Evolutionary conservation across 2,113 vertebrate species (phyloP), one percentile per base, ranked within the genome.

Genomic region (Anoplopoma fimbria): DNA sequence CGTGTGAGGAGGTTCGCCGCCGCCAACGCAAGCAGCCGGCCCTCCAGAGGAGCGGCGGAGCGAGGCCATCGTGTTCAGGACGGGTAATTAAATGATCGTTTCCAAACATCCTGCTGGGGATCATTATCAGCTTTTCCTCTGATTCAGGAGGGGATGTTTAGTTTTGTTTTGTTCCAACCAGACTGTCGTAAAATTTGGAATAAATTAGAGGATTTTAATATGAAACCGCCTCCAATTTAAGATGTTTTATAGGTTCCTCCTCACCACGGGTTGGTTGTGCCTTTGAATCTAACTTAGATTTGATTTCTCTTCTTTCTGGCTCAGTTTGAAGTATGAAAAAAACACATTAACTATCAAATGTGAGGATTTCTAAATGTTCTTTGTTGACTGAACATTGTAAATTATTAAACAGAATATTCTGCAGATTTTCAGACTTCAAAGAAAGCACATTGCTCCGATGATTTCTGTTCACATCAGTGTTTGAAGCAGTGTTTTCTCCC

Each of bases 91-190:
- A 77, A 68, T 68, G 70, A 88, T 85, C 12, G 27, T 67, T 85
- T 79, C 75, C 63, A 82, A 85, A 88, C 71, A 64, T 83, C 79
- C 69, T 61, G 69, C 65, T 49, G 70, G 1, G 19, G 75, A 77
- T 82, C 27, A 2, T 68, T 74, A 57, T 81, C 79, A 63, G 79
- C 69, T 31, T 29, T 29, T 53, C 53, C 75, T 77, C 55, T 67
- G 49, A 60, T 57, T 69, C 69, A 78, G 49, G 40, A 70, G 25
- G 25, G 45, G 12, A 21, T 10, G 13, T 3, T 19, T 13, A 13
- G 15, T 9, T 57, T 27, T 57, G 25, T 23, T 55, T 55, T n/a
- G 3, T 6, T 53, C 49, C 17, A 53, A 53, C 49, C 49, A 53
- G 49, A 53, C 23, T 13, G 38, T 75, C 25, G 0, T 0, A 49